Evolutionary conservation across 53 echinoderm and acorn worm species (phyloP).

Genomic region (Mesocentrotus franciscanus): DNA sequence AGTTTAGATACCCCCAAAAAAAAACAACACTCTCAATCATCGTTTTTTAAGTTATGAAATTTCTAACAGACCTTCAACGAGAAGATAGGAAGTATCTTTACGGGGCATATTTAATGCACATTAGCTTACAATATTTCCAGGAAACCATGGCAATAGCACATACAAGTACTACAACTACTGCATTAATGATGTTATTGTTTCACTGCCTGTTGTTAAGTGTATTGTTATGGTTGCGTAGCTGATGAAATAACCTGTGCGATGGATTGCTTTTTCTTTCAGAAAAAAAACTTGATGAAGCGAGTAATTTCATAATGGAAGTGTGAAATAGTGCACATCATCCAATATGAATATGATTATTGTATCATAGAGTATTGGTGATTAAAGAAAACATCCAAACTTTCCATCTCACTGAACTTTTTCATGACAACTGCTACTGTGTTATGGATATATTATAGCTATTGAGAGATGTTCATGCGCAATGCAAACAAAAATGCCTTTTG

Average conservation of each 20-base stretch:
- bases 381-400: neutral
- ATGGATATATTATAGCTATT: neutral
- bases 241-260: too few relatives aligned
- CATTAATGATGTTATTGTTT: neutral
- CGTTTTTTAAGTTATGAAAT: too few relatives aligned
- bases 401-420: neutral
- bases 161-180: too few relatives aligned
- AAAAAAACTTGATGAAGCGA: neutral
- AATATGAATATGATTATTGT: neutral
- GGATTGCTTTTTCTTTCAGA: neutral
- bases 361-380: neutral
- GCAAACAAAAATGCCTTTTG: neutral
- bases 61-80: too few relatives aligned
- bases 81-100: too few relatives aligned
- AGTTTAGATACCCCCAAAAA: too few relatives aligned
- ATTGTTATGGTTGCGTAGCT: neutral
- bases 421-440: neutral
- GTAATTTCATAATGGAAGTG: neutral
- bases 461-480: neutral
- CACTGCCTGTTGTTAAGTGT: neutral
- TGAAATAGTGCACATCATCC: conserved; percentile 21
- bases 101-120: too few relatives aligned
- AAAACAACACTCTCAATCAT: too few relatives aligned
- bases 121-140: neutral
- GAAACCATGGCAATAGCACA: neutral